Evolutionary conservation across 2,113 vertebrate species (phyloP).

Genomic region (Pagrus major): DNA sequence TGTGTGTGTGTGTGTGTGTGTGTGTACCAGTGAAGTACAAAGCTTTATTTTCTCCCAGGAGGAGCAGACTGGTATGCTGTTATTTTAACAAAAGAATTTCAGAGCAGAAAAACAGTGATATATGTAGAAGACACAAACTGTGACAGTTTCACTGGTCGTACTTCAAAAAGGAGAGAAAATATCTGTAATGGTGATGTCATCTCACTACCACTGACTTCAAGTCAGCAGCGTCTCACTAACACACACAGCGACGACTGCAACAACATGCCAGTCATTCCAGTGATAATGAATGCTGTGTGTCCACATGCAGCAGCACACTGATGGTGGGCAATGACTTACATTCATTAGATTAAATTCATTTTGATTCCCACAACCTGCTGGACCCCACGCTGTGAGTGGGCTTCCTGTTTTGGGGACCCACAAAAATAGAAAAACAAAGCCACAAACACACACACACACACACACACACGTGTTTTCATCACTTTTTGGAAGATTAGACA

Average conservation of each 20-base stretch:
- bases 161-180: slow-evolving; percentile 23
- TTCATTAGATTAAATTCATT: too few relatives aligned
- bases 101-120: not conserved
- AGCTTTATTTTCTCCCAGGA: slow-evolving; percentile 38
- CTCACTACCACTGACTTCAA: slow-evolving; percentile 4
- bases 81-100: slow-evolving; percentile 52
- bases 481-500: too few relatives aligned
- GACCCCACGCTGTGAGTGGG: too few relatives aligned
- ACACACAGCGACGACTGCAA: slow-evolving; percentile 13
- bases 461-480: not conserved
- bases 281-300: slow-evolving; percentile 26
- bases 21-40: slow-evolving; percentile 34
- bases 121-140: slow-evolving; percentile 36
- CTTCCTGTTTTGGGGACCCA: too few relatives aligned
- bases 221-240: slow-evolving; percentile 15
- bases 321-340: too few relatives aligned
- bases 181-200: slow-evolving; percentile 53
- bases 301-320: slow-evolving; percentile 8
- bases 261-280: slow-evolving; percentile 53
- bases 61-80: slow-evolving; percentile 18
- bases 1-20: not conserved
- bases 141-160: slow-evolving; percentile 15
- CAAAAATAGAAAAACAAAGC: not conserved
- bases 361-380: too few relatives aligned
- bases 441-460: not conserved